Evolutionary conservation across 2,888 invertebrate genomes (phyloP).

Genomic region (Eueremaeus valkanovi): DNA sequence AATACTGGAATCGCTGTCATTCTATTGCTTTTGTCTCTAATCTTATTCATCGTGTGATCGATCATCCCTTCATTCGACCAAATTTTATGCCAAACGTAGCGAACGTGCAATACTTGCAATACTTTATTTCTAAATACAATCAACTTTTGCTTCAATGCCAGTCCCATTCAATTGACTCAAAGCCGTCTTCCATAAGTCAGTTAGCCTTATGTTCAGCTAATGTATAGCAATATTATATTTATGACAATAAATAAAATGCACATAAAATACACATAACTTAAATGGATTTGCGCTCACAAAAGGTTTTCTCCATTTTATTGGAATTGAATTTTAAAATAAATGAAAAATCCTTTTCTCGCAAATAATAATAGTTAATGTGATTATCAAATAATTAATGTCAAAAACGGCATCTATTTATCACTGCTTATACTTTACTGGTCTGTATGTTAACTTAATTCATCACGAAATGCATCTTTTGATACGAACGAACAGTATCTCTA

Average conservation of each 20-base stretch:
- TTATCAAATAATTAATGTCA: not conserved
- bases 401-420: not conserved
- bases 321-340: not conserved
- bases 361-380: too few relatives aligned
- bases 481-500: not conserved
- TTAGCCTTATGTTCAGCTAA: not conserved
- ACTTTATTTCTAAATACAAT: constrained; percentile 17
- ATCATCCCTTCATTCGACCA: not conserved
- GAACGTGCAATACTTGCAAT: not conserved
- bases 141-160: not conserved
- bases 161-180: not conserved
- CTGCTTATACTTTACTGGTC: not conserved
- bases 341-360: too few relatives aligned
- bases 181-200: not conserved
- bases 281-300: not conserved
- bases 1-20: constrained; percentile 11
- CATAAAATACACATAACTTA: not conserved
- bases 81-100: not conserved
- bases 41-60: constrained; percentile 26
- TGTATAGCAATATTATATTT: not conserved
- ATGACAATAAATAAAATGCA: not conserved
- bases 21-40: not conserved
- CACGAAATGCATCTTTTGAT: not conserved
- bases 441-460: not conserved
- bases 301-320: not conserved